These are phyloP conservation scores for Saguinus oedipus DNA, from an alignment of 2,797 vertebrate species.

Conservation along the genomic window DNA sequence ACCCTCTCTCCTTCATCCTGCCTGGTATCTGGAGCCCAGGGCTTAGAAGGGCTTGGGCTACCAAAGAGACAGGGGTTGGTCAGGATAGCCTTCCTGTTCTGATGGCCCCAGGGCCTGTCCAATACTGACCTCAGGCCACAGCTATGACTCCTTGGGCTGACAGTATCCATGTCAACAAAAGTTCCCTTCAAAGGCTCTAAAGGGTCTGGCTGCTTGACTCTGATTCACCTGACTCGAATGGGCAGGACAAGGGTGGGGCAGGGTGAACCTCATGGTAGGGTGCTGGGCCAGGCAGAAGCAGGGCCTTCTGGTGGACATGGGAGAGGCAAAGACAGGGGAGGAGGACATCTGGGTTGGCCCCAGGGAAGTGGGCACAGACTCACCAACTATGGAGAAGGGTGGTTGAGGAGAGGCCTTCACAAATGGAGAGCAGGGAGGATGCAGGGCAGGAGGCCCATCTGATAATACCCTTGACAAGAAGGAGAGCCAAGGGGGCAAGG, in stretches of 20 bases:
- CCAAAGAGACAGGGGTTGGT: background rate
- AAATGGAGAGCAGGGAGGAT: background rate
- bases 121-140: conserved; percentile 29
- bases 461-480: background rate
- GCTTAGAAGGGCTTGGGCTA: background rate
- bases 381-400: background rate
- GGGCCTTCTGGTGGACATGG: background rate
- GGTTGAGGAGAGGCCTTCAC: background rate
- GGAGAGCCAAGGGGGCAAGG: background rate
- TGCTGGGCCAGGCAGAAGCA: background rate
- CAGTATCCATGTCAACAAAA: background rate
- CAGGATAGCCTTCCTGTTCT: background rate
- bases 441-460: background rate
- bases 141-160: background rate
- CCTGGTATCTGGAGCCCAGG: background rate
- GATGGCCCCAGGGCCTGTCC: background rate
- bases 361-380: background rate
- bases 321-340: background rate
- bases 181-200: background rate
- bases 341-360: background rate
- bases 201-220: background rate
- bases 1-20: background rate
- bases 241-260: background rate
- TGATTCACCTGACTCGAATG: background rate
- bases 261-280: background rate